Conservation (phyloP, 1,140 invertebrate species). For the Drosophila asahinai region DNA sequence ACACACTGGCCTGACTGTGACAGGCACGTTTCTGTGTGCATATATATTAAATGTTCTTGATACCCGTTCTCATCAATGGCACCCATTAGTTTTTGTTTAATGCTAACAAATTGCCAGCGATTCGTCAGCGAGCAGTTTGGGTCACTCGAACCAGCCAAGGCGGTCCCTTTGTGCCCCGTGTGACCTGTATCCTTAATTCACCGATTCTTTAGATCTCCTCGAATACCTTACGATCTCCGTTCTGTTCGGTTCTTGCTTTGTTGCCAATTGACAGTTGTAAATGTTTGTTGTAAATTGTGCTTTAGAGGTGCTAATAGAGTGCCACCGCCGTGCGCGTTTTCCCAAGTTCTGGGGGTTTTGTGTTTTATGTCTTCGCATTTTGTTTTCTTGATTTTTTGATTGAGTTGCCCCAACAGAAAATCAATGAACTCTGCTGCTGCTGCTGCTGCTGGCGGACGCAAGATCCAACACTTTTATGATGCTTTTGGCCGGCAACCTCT, state of each 20-base stretch:
- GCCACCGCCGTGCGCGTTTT: conserved; percentile 81
- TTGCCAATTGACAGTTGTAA: conserved; percentile 85
- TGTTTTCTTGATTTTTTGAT: conserved; percentile 55
- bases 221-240: background rate
- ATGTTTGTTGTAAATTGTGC: conserved; percentile 84
- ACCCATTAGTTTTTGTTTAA: conserved; percentile 74
- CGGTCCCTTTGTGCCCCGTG: conserved; percentile 68
- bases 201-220: conserved; percentile 13
- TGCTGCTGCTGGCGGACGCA: conserved; percentile 6
- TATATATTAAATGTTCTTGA: conserved; percentile 38
- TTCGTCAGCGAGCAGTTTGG: conserved; percentile 60
- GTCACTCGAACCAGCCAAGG: conserved; percentile 33
- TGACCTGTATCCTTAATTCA: conserved; percentile 75
- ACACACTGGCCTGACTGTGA: conserved; percentile 25
- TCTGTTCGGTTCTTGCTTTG: conserved; percentile 58
- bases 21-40: conserved; percentile 28
- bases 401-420: conserved; percentile 71
- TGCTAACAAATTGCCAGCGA: conserved; percentile 80
- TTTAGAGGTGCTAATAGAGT: conserved; percentile 84
- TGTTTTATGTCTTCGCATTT: conserved; percentile 38
- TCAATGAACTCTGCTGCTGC: conserved; percentile 68
- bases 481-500: conserved; percentile 68
- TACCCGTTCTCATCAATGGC: conserved; percentile 65
- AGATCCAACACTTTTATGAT: conserved; percentile 68
- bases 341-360: conserved; percentile 52